Evolutionary conservation across 2,888 invertebrate species (phyloP).

Genomic region (Conomelus anceps): DNA sequence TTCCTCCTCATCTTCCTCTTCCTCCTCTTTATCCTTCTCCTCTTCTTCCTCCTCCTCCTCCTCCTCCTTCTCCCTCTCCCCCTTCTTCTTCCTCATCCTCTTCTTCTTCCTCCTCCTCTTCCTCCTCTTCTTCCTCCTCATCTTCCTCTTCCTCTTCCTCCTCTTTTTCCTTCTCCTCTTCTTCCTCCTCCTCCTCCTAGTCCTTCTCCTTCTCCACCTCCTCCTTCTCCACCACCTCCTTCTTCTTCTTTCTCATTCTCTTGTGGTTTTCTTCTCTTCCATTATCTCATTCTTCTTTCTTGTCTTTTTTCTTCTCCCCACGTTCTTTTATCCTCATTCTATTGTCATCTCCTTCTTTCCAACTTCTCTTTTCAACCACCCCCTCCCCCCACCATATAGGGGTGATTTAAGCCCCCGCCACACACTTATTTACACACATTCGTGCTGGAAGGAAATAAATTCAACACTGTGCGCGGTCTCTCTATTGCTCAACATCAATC

Average conservation of each 20-base stretch:
- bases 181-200: neutral
- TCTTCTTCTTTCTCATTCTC: no score
- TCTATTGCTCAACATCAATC: neutral
- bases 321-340: no score
- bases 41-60: neutral
- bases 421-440: neutral
- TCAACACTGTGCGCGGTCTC: neutral
- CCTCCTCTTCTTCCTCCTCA: neutral
- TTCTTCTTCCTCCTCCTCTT: neutral
- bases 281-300: neutral
- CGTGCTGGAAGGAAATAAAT: neutral
- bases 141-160: neutral
- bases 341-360: neutral
- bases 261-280: neutral
- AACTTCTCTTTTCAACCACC: no score
- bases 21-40: slow-evolving; percentile 6
- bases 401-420: neutral
- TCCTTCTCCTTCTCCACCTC: neutral
- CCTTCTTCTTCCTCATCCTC: neutral
- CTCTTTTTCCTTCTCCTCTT: no score
- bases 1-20: slow-evolving; percentile 18
- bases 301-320: no score
- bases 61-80: neutral
- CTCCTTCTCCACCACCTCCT: no score
- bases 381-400: neutral